These are phyloP conservation scores for Carettochelys insculpta DNA, from an alignment of 2,113 vertebrate genomes.

Conservation along the genomic window DNA sequence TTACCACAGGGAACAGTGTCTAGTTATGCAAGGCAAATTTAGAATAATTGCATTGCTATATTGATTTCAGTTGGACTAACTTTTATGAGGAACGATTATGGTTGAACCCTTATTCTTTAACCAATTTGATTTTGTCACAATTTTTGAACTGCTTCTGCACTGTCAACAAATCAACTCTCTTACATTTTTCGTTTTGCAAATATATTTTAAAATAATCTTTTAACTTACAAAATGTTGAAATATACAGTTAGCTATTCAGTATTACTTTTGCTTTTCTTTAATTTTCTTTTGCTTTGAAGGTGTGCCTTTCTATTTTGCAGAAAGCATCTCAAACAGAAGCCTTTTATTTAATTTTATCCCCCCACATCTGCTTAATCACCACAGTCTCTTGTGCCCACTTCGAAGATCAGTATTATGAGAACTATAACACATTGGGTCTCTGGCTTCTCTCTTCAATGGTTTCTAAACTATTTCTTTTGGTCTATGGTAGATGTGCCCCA, in stretches of 20 bases:
- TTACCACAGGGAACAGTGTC: neutral
- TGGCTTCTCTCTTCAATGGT: neutral
- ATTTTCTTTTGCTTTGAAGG: neutral
- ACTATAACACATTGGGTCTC: fast-evolving
- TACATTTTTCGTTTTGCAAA: neutral
- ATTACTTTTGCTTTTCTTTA: neutral
- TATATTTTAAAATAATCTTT: neutral
- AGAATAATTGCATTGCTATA: neutral
- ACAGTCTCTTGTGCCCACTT: neutral
- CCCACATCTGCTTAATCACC: neutral
- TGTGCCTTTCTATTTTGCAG: neutral
- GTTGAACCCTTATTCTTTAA: neutral
- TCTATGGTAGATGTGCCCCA: neutral
- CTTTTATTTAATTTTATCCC: neutral
- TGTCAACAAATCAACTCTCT: conserved; percentile 7
- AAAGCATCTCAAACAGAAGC: neutral
- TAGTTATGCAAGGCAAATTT: neutral
- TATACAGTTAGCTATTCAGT: neutral
- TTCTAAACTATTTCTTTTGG: fast-evolving
- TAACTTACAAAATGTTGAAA: neutral
- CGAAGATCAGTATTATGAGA: neutral
- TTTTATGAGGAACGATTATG: neutral
- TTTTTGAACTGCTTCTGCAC: neutral
- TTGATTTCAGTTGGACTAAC: neutral
- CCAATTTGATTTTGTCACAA: neutral